Percentiles rank a stretch among this genome's conserved stretches.
These are phyloP conservation scores for Fregata magnificens DNA, from an alignment of 2,113 vertebrate genomes.

Conservation along the genomic window DNA sequence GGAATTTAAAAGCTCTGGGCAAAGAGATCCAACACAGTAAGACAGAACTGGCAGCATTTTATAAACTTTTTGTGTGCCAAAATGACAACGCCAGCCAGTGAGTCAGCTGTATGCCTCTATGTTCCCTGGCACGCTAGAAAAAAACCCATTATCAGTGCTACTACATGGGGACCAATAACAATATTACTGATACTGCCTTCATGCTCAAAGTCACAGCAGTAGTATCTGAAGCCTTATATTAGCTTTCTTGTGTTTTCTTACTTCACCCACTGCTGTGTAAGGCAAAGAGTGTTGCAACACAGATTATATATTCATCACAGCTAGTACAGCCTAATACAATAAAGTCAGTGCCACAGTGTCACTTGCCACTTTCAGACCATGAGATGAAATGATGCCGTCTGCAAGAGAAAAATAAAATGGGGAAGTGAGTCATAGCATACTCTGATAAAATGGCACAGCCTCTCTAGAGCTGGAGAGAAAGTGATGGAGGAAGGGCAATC, in stretches of 20 bases:
- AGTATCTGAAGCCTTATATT: not conserved
- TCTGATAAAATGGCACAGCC: conserved; percentile 21
- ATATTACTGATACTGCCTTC: not conserved
- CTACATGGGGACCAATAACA: not conserved
- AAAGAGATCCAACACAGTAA: not conserved
- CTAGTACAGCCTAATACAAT: not conserved
- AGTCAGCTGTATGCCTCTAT: not conserved
- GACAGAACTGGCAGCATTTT: not conserved
- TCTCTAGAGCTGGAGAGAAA: conserved; percentile 36
- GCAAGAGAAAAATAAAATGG: conserved; percentile 22
- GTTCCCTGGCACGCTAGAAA: not conserved
- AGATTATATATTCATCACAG: conserved; percentile 1
- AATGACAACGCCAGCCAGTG: not conserved
- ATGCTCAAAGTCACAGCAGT: not conserved
- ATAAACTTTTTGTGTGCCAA: not conserved
- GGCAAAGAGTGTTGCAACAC: not conserved
- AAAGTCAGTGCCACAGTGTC: conserved; percentile 35
- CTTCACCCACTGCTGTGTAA: not conserved
- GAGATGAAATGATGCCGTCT: conserved; percentile 57
- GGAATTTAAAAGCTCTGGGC: not conserved
- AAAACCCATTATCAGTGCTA: not conserved
- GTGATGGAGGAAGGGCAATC: conserved; percentile 33
- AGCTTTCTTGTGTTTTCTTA: not conserved
- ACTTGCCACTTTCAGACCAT: conserved; percentile 42
- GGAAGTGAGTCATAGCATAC: conserved; percentile 46